phyloP scores from a whole-genome alignment of 2,113 vertebrate genomes.

The Gavia stellata region DNA sequence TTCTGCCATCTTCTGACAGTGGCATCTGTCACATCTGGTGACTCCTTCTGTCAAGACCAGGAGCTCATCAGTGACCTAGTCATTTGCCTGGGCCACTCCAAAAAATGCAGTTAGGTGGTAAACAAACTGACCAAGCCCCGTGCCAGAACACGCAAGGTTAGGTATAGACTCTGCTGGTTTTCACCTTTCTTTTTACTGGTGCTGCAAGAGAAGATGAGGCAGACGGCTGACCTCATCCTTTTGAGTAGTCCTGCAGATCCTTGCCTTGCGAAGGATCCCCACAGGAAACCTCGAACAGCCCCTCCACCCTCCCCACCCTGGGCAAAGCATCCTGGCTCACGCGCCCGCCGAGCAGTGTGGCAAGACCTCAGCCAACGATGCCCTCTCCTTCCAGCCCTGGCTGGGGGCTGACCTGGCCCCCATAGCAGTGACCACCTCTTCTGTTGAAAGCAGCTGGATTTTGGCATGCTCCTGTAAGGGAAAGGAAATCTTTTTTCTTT shows the following conservation, averaged over 20 bases:
- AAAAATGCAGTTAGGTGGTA: not conserved
- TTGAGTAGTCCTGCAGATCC: not conserved
- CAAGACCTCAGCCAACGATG: rapidly evolving
- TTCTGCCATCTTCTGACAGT: not conserved
- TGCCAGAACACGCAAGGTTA: too few relatives aligned
- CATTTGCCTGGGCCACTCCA: not conserved
- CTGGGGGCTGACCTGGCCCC: not conserved
- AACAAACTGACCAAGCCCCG: not conserved
- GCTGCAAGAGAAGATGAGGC: not conserved
- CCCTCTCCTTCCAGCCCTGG: not conserved
- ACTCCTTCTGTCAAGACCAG: not conserved
- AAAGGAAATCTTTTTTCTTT: not conserved
- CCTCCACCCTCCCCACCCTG: not conserved
- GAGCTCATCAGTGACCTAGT: not conserved
- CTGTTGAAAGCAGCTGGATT: not conserved
- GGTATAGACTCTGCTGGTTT: not conserved
- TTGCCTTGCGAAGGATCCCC: not conserved
- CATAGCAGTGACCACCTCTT: not conserved
- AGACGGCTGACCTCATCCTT: not conserved
- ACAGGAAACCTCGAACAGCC: not conserved
- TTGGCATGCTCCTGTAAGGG: not conserved
- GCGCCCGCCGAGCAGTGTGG: rapidly evolving
- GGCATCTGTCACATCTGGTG: not conserved
- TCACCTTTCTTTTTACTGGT: not conserved
- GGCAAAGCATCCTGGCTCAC: not conserved